Conservation (phyloP, 92 coral and sea anemone genomes). For the Montipora capitata region DNA sequence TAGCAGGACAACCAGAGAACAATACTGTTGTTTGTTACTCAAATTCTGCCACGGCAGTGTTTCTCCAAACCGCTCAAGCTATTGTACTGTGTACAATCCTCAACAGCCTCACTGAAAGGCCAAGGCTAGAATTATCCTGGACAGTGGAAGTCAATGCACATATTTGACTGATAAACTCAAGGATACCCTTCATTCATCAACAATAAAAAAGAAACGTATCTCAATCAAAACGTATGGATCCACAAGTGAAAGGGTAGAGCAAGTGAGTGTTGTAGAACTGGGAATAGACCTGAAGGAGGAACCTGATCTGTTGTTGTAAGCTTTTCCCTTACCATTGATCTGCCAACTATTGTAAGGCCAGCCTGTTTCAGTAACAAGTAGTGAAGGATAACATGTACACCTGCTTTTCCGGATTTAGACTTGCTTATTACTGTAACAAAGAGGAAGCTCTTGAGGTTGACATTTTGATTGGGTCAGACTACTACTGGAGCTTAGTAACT, state of each 20-base stretch:
- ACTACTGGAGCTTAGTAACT: no score
- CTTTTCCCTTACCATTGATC: neutral
- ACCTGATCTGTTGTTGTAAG: neutral
- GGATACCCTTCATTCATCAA: conserved; percentile 25
- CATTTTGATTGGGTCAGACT: no score
- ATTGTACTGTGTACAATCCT: neutral
- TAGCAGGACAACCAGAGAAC: neutral
- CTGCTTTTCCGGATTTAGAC: neutral
- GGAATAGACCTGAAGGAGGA: conserved; percentile 33
- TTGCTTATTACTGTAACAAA: conserved; percentile 6
- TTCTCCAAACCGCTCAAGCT: conserved; percentile 55
- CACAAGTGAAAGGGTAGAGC: conserved; percentile 38
- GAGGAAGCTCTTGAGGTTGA: conserved; percentile 18
- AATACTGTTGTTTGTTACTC: conserved; percentile 8
- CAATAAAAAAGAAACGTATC: conserved; percentile 40
- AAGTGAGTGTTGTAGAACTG: conserved; percentile 20
- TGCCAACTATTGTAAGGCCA: conserved; percentile 5
- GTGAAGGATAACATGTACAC: neutral
- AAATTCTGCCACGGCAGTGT: conserved; percentile 30
- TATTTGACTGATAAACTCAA: conserved; percentile 35
- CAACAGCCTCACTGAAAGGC: neutral
- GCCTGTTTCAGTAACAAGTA: neutral
- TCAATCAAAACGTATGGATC: conserved; percentile 68
- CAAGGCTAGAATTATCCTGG: conserved; percentile 54
- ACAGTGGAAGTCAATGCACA: conserved; percentile 67